These are phyloP conservation scores for Bemisia tabaci DNA, from an alignment of 1,140 invertebrate species.

Conservation along the genomic window DNA sequence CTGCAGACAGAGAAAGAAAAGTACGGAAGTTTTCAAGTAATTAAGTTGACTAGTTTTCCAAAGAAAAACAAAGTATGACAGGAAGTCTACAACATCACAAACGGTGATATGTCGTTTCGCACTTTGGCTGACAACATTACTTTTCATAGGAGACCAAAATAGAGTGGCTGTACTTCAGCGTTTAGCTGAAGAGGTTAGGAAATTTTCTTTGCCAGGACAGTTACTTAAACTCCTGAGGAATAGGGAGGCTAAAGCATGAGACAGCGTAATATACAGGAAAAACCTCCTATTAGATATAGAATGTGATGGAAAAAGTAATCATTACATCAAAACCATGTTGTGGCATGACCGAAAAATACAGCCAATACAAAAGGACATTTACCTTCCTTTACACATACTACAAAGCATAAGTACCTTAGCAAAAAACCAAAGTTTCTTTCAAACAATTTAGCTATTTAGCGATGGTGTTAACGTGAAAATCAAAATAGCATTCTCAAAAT, in stretches of 20 bases:
- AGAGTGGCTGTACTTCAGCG: no score
- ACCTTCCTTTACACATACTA: not conserved
- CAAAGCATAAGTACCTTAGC: not conserved
- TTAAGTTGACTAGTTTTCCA: no score
- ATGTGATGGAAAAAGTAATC: not conserved
- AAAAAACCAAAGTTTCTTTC: not conserved
- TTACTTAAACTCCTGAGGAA: no score
- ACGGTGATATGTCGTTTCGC: no score
- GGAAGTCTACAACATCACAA: no score
- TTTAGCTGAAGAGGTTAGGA: no score
- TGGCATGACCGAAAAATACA: not conserved
- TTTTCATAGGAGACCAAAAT: no score
- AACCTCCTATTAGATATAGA: not conserved
- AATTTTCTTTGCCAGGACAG: no score
- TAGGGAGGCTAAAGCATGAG: not conserved
- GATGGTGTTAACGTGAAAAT: not conserved
- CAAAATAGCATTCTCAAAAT: not conserved
- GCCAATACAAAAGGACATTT: not conserved
- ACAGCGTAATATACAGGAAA: not conserved
- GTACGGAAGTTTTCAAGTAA: no score
- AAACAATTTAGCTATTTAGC: not conserved
- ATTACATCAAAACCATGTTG: not conserved
- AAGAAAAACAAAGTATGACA: no score
- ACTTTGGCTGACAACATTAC: no score
- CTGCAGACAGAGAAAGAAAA: no score